Conservation (phyloP, 1,140 invertebrate species). For the Drosophila dunni region DNA sequence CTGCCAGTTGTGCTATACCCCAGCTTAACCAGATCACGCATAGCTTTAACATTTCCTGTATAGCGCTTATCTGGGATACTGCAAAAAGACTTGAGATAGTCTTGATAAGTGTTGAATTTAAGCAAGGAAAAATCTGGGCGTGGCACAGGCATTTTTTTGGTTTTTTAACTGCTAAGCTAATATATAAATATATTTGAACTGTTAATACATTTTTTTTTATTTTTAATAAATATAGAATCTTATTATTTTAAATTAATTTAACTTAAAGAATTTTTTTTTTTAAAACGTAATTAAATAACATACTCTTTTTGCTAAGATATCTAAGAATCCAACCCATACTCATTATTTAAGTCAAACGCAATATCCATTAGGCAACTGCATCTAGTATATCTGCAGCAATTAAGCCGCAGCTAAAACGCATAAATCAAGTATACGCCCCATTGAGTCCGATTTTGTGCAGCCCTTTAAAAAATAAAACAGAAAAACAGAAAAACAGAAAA, state of each 20-base stretch:
- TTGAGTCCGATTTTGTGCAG: slow-evolving; percentile 43
- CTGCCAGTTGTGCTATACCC: slow-evolving; percentile 13
- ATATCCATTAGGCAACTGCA: slow-evolving; percentile 27
- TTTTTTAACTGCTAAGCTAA: neutral
- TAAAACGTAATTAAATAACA: too few species aligned
- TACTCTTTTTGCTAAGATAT: too few species aligned
- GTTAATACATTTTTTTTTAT: too few species aligned
- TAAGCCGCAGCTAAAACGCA: slow-evolving; percentile 48
- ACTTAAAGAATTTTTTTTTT: too few species aligned
- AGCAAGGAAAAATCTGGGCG: slow-evolving; percentile 19
- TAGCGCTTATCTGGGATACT: slow-evolving; percentile 1
- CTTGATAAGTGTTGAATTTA: neutral
- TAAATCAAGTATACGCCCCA: slow-evolving; percentile 73
- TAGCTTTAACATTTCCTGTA: neutral
- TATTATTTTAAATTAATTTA: too few species aligned
- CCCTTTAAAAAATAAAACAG: slow-evolving; percentile 1
- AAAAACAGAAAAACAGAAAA: neutral
- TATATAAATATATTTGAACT: too few species aligned
- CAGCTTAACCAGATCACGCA: neutral
- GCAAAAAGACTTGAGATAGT: slow-evolving; percentile 27
- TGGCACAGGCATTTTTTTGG: neutral
- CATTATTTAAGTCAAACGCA: slow-evolving; percentile 14
- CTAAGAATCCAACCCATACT: neutral
- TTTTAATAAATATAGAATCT: too few species aligned
- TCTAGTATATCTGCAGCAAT: slow-evolving; percentile 64